A percentile compares a stretch with the other conserved stretches of the same genome.
Conservation (phyloP, 1,140 invertebrate genomes). For the Drosophila navojoa region DNA sequence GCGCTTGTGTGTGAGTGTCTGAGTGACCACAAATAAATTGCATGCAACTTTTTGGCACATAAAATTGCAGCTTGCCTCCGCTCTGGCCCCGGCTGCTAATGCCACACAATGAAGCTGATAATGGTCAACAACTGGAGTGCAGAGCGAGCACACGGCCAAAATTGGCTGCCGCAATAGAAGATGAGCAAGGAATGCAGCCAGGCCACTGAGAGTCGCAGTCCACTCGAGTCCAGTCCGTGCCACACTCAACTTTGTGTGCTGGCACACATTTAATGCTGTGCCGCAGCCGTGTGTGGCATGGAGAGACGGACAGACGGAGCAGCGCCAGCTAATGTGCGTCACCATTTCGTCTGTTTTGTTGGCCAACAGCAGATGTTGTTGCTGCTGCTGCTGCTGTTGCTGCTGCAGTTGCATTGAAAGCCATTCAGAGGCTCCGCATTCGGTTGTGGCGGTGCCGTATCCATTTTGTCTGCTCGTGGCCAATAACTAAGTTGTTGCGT, state of each 20-base stretch:
- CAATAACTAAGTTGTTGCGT: slow-evolving; percentile 70
- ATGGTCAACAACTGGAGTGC: slow-evolving; percentile 61
- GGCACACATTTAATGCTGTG: slow-evolving; percentile 58
- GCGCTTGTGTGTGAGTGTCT: neutral
- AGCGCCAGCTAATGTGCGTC: slow-evolving; percentile 62
- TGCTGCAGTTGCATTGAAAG: slow-evolving; percentile 8
- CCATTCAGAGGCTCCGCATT: neutral
- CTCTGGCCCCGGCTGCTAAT: slow-evolving; percentile 52
- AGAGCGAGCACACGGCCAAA: neutral
- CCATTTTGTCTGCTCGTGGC: slow-evolving; percentile 44
- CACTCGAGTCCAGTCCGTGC: neutral
- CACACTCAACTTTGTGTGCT: slow-evolving; percentile 69
- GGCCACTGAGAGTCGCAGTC: neutral
- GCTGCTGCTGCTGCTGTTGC: slow-evolving; percentile 16
- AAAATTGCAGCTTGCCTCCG: slow-evolving; percentile 42
- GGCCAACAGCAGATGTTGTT: slow-evolving; percentile 27
- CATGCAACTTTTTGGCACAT: slow-evolving; percentile 73
- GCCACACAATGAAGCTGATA: slow-evolving; percentile 81
- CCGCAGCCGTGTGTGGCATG: slow-evolving; percentile 14
- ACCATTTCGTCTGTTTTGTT: slow-evolving; percentile 53
- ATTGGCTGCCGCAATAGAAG: slow-evolving; percentile 42
- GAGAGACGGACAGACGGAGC: slow-evolving; percentile 4
- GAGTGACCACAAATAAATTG: slow-evolving; percentile 64
- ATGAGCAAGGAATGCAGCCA: slow-evolving; percentile 38
- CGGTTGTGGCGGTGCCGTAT: slow-evolving; percentile 4